A percentile compares a stretch with the other conserved stretches of the same genome.
These are phyloP conservation scores for Triplophysa yarkandensis DNA, from an alignment of 2,797 vertebrate genomes.

Conservation along the genomic window DNA sequence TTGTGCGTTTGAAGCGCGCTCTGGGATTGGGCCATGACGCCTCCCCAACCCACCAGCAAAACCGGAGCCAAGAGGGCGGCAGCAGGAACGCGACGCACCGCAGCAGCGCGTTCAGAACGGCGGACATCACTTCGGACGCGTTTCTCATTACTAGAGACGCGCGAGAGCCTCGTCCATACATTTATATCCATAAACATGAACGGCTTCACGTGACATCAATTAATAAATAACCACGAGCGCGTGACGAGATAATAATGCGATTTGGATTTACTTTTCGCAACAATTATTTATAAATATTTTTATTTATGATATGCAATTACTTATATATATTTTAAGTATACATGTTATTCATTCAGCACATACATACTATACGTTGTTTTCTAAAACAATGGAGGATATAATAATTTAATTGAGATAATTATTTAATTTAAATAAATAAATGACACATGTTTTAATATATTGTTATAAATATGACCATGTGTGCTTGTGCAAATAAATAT, in stretches of 20 bases:
- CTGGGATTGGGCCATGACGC: constrained; percentile 77
- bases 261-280: constrained; percentile 49
- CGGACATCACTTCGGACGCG: constrained; percentile 66
- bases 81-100: constrained; percentile 76
- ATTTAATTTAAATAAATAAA: too few species aligned
- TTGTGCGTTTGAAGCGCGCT: constrained; percentile 75
- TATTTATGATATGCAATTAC: too few species aligned
- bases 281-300: too few species aligned
- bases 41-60: constrained; percentile 76
- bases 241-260: constrained; percentile 66
- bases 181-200: constrained; percentile 59
- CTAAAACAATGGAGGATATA: too few species aligned
- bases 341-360: too few species aligned
- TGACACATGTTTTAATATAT: too few species aligned
- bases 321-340: too few species aligned
- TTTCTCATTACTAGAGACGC: constrained; percentile 40
- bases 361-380: too few species aligned
- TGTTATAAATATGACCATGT: too few species aligned
- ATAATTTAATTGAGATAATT: too few species aligned
- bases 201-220: constrained; percentile 69
- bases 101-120: constrained; percentile 75
- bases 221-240: constrained; percentile 50
- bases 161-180: constrained; percentile 20
- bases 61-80: constrained; percentile 78
- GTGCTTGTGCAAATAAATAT: too few species aligned